Evolutionary conservation across 2,888 invertebrate genomes (phyloP).

Genomic region (Cephus nigrinus): DNA sequence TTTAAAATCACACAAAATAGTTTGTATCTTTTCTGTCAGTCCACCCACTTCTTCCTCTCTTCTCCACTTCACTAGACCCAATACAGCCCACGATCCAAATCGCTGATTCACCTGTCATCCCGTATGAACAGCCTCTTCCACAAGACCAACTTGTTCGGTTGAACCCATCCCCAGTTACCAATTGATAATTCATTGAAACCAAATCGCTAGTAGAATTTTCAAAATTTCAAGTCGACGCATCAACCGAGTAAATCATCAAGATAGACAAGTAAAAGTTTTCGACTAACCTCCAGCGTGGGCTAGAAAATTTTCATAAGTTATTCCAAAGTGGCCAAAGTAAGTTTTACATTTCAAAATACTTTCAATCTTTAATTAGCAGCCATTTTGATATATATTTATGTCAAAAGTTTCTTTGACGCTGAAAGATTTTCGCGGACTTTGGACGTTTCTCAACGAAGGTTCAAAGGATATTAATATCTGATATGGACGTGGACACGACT

Average conservation of each 20-base stretch:
- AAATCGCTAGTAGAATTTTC: neutral
- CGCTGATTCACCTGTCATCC: slow-evolving; percentile 7
- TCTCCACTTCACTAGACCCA: slow-evolving; percentile 7
- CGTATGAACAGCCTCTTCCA: slow-evolving; percentile 14
- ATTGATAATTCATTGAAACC: neutral
- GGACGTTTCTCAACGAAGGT: neutral
- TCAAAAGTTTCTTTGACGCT: neutral
- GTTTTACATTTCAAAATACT: neutral
- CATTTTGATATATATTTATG: neutral
- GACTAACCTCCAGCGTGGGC: neutral
- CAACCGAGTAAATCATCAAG: slow-evolving; percentile 11
- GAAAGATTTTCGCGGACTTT: too few relatives aligned
- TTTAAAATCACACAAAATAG: slow-evolving; percentile 52
- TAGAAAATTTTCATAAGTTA: neutral
- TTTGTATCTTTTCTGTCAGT: slow-evolving; percentile 38
- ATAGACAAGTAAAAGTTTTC: slow-evolving; percentile 12
- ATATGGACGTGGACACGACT: slow-evolving; percentile 53
- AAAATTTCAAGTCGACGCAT: slow-evolving; percentile 11
- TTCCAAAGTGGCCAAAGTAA: neutral
- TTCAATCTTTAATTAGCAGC: neutral
- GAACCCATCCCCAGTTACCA: neutral
- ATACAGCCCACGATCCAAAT: slow-evolving; percentile 8
- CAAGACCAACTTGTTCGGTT: neutral
- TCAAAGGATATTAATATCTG: slow-evolving; percentile 12
- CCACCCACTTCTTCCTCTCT: slow-evolving; percentile 10